Evolutionary conservation across 2,888 invertebrate genomes (phyloP), one percentile per base, ranked within the genome.

Genomic region (Lymantria dispar): DNA sequence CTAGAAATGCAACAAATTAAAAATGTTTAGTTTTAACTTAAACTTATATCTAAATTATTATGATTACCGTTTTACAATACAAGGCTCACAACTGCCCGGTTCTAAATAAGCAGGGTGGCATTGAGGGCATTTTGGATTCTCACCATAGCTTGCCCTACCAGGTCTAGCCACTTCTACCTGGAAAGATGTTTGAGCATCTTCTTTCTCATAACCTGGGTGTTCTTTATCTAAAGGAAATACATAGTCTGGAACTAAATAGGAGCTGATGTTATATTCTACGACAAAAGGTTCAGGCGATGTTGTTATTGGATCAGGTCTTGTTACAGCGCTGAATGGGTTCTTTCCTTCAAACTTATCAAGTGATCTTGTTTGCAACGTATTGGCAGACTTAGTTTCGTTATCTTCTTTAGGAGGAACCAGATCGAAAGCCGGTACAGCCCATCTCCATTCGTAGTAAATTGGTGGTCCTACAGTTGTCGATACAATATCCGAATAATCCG

Each of bases 371-470:
- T 75, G 74, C 9, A 70, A 70, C 0, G 63, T 43, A 47, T 64
- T 61, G 5, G 83, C 66, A 2, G 40, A 54, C 54, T 80, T 74
- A 12, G 80, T 84, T 5, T 76, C 83, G 56, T 93, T 92, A 3
- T 78, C 78, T 31, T 64, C 53, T 56, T 92, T 93, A 0, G 94
- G 94, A 8, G 92, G 93, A 55, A 92, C 87, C 1, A 94, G 72
- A 11, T 91, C 93, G 49, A 93, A 91, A 0, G 93, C 92, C 0
- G 94, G 94, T 0, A 93, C 92, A 7, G 93, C 94, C 93, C 93
- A 94, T 74, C 94, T 93, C 94, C 94, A 94, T 72, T 94, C 93
- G 61, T 93, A 94, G 64, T 94, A 94, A 46, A 94, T 92, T 0
- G 93, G 93, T 0, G 94, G 94, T 1, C 94, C 94, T 68, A 92